Evolutionary conservation across 2,797 vertebrate species (phyloP).

Genomic region (Acridotheres tristis): DNA sequence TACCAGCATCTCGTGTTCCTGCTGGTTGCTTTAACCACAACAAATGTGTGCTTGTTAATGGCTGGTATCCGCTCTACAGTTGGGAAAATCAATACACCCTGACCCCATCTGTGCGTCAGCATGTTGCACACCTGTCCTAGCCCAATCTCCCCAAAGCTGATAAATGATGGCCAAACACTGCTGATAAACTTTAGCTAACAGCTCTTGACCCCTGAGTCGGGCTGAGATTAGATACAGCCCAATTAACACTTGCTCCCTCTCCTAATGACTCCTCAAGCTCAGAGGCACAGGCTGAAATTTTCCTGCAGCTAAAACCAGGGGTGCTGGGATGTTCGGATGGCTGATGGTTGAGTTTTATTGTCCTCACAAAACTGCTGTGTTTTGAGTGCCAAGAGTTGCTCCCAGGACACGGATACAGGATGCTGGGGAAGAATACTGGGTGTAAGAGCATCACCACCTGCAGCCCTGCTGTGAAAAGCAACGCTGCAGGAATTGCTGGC

Average conservation of each 20-base stretch:
- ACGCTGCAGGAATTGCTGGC: background rate
- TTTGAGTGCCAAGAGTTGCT: background rate
- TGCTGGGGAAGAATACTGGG: background rate
- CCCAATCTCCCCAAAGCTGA: background rate
- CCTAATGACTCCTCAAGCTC: background rate
- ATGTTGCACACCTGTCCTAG: background rate
- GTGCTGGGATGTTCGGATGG: background rate
- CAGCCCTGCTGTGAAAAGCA: background rate
- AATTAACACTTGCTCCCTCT: slow-evolving; percentile 1
- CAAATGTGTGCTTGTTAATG: background rate
- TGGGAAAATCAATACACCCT: background rate
- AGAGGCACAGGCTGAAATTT: background rate
- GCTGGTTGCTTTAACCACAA: background rate
- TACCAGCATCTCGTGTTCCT: background rate
- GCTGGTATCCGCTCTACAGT: background rate
- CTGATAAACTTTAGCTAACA: slow-evolving; percentile 12
- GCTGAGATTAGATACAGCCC: slow-evolving; percentile 29
- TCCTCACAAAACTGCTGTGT: background rate
- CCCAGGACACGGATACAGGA: background rate
- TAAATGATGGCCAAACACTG: slow-evolving; percentile 1
- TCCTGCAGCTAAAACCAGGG: background rate
- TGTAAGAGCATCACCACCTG: background rate
- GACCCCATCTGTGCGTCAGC: background rate
- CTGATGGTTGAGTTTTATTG: background rate
- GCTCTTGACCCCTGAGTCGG: slow-evolving; percentile 1